A percentile compares a stretch with the other conserved stretches of the same genome.
These are phyloP conservation scores for Anarsia innoxiella DNA, from an alignment of 2,888 invertebrate genomes.

Conservation along the genomic window DNA sequence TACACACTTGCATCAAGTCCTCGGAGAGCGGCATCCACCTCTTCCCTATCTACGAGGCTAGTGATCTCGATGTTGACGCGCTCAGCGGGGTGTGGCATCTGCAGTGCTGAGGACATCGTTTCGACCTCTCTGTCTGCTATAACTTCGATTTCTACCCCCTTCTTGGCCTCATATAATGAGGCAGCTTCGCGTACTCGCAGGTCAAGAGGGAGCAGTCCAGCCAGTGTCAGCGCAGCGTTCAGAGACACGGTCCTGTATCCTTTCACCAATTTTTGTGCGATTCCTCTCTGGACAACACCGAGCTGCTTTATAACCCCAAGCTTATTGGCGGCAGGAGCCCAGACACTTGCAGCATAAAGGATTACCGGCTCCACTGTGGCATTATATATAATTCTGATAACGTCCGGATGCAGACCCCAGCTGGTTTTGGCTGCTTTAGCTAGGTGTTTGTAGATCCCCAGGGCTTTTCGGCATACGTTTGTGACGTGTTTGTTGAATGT, in stretches of 20 bases:
- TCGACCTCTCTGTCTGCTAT: background rate
- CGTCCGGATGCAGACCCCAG: background rate
- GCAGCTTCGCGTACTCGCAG: slow-evolving; percentile 4
- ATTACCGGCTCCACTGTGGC: background rate
- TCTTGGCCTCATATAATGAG: slow-evolving; percentile 2
- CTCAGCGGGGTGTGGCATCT: background rate
- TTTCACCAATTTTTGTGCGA: background rate
- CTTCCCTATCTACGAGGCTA: background rate
- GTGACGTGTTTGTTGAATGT: slow-evolving; percentile 3
- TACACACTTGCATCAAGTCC: background rate
- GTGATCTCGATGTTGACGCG: background rate
- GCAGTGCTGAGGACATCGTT: background rate
- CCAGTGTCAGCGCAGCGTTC: slow-evolving; percentile 5
- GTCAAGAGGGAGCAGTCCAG: slow-evolving; percentile 9
- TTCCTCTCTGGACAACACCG: background rate
- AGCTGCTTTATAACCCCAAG: background rate
- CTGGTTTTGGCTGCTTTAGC: background rate
- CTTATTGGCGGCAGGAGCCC: background rate
- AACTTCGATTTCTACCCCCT: background rate
- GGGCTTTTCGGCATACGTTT: background rate
- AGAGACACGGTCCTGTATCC: slow-evolving; percentile 7
- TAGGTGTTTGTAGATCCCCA: background rate
- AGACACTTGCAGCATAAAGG: background rate
- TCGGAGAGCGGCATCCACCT: background rate
- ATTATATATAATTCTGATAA: background rate